phyloP scores from a whole-genome alignment of 1,140 invertebrate species.

The Monomorium pharaonis region DNA sequence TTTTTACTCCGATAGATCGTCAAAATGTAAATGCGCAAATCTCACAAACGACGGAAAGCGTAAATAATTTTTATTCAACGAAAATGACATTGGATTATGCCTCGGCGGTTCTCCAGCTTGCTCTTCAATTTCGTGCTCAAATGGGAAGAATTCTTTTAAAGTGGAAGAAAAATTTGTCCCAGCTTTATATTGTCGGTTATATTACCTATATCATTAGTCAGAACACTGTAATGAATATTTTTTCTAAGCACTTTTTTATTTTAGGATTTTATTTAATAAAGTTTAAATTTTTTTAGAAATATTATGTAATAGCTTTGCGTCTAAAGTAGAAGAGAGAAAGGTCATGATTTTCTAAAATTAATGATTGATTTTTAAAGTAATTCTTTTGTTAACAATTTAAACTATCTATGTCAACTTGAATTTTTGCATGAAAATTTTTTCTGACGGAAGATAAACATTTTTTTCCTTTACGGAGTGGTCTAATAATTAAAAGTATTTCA shows the following conservation, averaged over 20 bases:
- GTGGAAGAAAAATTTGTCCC: neutral
- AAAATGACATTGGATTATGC: constrained; percentile 55
- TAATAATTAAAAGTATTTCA: constrained; percentile 23
- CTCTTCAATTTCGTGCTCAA: constrained; percentile 25
- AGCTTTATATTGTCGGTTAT: neutral
- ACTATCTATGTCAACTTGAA: neutral
- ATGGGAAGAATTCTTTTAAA: constrained; percentile 38
- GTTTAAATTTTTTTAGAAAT: neutral
- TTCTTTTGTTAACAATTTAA: constrained; percentile 2
- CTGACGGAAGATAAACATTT: neutral
- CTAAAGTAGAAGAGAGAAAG: neutral
- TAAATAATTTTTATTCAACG: constrained; percentile 52
- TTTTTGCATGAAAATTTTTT: neutral
- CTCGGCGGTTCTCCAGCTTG: constrained; percentile 11
- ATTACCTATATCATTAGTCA: neutral
- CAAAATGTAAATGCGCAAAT: constrained; percentile 57
- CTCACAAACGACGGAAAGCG: constrained; percentile 10
- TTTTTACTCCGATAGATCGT: constrained; percentile 48
- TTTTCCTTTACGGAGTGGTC: neutral
- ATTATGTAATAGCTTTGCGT: neutral
- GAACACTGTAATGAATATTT: neutral
- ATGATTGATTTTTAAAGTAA: neutral
- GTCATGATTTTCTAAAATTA: neutral
- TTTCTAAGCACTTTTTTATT: neutral
- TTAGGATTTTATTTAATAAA: neutral